These are phyloP conservation scores for Pomatorhinus ruficollis DNA, from an alignment of 2,113 vertebrate genomes.

Conservation along the genomic window DNA sequence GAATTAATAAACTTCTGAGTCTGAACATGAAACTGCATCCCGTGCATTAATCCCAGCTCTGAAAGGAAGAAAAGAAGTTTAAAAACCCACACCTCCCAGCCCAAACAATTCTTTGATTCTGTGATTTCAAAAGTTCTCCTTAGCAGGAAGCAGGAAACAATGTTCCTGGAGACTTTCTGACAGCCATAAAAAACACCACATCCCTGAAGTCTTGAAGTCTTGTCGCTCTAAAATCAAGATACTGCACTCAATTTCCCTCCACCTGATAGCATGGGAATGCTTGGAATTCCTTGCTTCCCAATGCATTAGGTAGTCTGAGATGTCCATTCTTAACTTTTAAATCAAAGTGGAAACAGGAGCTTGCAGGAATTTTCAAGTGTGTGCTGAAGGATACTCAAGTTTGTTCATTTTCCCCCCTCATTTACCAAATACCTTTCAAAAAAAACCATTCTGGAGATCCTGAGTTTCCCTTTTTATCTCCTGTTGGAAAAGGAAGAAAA, in stretches of 20 bases:
- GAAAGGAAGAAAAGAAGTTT: too few species aligned
- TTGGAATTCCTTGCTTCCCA: background rate
- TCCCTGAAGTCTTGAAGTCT: background rate
- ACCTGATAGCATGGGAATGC: background rate
- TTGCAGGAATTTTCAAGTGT: background rate
- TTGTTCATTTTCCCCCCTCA: background rate
- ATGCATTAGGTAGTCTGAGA: background rate
- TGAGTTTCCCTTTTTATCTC: background rate
- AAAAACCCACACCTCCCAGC: background rate
- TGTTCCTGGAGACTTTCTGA: background rate
- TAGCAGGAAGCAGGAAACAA: background rate
- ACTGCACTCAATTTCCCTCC: background rate
- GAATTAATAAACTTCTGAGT: too few species aligned
- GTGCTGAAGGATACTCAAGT: too few species aligned
- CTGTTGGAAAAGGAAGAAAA: background rate
- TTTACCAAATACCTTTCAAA: background rate
- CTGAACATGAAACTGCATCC: too few species aligned
- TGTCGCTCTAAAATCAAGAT: background rate
- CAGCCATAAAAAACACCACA: background rate
- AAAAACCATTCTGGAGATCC: background rate
- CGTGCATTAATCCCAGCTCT: too few species aligned
- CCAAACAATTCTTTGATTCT: background rate
- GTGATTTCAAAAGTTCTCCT: background rate
- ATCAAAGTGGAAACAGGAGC: background rate
- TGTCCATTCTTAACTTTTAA: background rate